Base-by-base conservation (phyloP, 2,888 invertebrate species). In the Tyria jacobaeae region DNA sequence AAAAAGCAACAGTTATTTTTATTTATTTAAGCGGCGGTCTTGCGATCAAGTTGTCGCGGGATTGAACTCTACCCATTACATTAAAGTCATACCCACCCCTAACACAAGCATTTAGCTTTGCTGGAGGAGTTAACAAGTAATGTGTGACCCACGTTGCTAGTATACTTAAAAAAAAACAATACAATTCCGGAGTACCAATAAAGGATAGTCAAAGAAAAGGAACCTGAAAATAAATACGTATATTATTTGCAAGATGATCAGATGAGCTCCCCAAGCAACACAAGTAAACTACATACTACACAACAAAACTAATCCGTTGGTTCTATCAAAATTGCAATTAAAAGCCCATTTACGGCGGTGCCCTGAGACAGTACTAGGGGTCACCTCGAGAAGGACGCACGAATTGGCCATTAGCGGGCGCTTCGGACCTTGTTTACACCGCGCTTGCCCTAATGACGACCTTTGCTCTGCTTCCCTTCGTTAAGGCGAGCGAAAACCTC, bases 391-490 rank as follows among this genome's bases (percentile, higher is more conserved):
- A 85, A 90, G 92, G 90, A 87, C 91, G 89, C 90, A 86, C 93
- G 94, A 90, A 94, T 94, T 94, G 92, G 90, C 94, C 92, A 94
- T 94, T 94, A 94, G 92, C 90, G 93, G 92, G 90, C 91, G 89
- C 89, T 92, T 92, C 90, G 92, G 91, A 90, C 91, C 92, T 92
- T 94, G 93, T 94, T 94, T 93, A 94, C 94, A 93, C 94, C 93
- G 86, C 92, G 92, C 91, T 94, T 93, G 94, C 91, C 94, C 94
- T 94, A 94, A 94, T 94, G 94, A 94, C 94, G 94, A 94, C 94
- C 94, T 94, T 92, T 94, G 91, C 93, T 89, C 90, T 86, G 91
- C 89, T 93, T 94, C 94, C 94, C 94, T 94, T 94, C 94, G 94
- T 94, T 94, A 94, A 93, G 92, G 92, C 92, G 90, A 90, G 90